Evolutionary conservation across 1,140 invertebrate genomes (phyloP), one percentile per base, ranked within the genome.

Genomic region (Brachionus rubens): DNA sequence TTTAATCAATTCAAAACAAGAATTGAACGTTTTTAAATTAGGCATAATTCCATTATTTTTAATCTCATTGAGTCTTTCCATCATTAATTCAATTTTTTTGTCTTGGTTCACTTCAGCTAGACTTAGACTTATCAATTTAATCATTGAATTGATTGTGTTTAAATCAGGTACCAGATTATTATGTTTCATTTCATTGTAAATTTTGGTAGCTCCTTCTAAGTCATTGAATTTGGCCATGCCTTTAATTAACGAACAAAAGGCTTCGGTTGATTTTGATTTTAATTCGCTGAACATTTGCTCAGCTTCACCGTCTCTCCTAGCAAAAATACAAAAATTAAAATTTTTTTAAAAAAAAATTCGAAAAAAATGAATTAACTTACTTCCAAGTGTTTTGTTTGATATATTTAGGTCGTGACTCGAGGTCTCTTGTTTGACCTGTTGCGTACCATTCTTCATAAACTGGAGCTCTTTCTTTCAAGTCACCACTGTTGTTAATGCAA

Each of bases 201-300:
- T 6, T 16, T 48, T 24, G 5, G 9, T 30, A 40, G 68, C 68
- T 24, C 28, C 21, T 33, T 72, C 28, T 26, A 28, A 21, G 19
- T 48, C 68, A 6, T 50, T 50, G 30, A 50, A 54, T 4, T 50
- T 72, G 24, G 33, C 28, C 68, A 72, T 72, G n/a, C 68, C 68
- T 52, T 72, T 72, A 19, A 72, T 54, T 21, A 72, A 33, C 5
- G 68, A 72, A n/a, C 68, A 72, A 40, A 50, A 72, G 3, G 46
- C 21, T 10, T 19, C n/a, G 9, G 24, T 16, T 14, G 28, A 19
- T 50, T 72, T 72, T n/a, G 30, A 54, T 33, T 50, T 54, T 36
- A 72, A 16, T 30, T 72, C 46, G n/a, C 50, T 54, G 10, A 72
- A 72, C 43, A 72, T 48, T 54, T 50, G 46, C 19, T 72, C 50